Percentiles rank a stretch among this genome's conserved stretches.
These are phyloP conservation scores for Gibbula magus DNA, from an alignment of 2,888 invertebrate species.

Conservation along the genomic window DNA sequence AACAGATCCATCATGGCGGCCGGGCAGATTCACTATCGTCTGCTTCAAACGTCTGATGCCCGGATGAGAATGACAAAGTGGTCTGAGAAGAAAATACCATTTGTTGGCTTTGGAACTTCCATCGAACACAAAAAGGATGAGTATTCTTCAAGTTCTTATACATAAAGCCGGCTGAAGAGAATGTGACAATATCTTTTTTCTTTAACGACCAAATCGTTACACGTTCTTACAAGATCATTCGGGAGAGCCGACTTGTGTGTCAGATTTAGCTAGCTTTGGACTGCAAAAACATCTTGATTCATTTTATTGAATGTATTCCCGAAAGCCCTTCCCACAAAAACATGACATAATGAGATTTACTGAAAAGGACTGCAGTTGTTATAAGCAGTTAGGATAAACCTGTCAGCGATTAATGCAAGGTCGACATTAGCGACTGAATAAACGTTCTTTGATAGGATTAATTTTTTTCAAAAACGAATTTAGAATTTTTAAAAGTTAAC, in stretches of 20 bases:
- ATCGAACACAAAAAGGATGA: neutral
- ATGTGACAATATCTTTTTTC: no score
- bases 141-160: neutral
- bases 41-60: constrained; percentile 1
- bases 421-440: no score
- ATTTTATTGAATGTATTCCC: neutral
- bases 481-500: no score
- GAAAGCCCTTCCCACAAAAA: neutral
- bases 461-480: no score
- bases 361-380: neutral
- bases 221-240: no score
- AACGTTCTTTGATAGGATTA: no score
- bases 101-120: constrained; percentile 7
- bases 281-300: neutral
- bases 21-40: neutral
- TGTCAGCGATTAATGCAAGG: no score
- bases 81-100: constrained; percentile 20
- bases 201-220: no score
- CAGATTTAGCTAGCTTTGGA: neutral
- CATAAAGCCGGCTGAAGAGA: no score
- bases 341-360: neutral
- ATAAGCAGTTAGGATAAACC: neutral
- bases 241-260: neutral
- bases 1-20: constrained; percentile 12
- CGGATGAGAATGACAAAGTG: constrained; percentile 19